Base-by-base conservation (phyloP, 2,888 invertebrate genomes). In the Hirtodrosophila alboralis region DNA sequence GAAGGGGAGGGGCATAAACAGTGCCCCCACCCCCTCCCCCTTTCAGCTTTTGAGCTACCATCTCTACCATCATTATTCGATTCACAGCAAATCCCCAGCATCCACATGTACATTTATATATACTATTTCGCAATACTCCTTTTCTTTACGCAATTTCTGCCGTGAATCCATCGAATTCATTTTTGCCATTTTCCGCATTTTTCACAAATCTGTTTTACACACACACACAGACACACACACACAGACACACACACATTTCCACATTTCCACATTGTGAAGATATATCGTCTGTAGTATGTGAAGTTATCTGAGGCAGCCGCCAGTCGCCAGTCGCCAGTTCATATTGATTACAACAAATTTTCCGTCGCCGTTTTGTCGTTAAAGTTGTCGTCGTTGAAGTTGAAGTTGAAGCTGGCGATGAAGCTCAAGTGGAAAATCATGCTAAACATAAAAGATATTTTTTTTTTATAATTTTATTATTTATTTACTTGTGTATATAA, bases 341-440 rank as follows among this genome's bases (percentile, higher is more conserved):
- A 86, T 79, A 86, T 79, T 79, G 86, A 79, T 79, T 79, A 79
- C 79, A 79, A 80, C 86, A 80, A 79, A 86, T 86, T 84, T 86
- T 64, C 60, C 68, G 86, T 54, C 86, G 80, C 86, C 79, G 69
- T 63, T 84, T 79, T 86, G 86, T 83, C 84, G 84, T 72, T 56
- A 36, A 49, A 53, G 37, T 44, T 30, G 56, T 48, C 30, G 45
- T 37, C 65, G 26, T 44, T 36, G 44, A 36, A 49, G 33, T 13
- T 49, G 33, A 48, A 59, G 26, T 44, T 36, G 44, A 36, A 49
- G 33, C 16, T 49, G 33, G 52, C 48, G 54, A 43, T 60, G 77
- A 37, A 51, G 57, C 51, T 64, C 30, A 56, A 70, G 36, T 45
- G 49, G 40, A 41, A 64, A 54, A 8, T 26, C 71, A 63, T 49